Evolutionary conservation across 92 coral and sea anemone genomes (phyloP).

Genomic region (Phenganax stokvisi): DNA sequence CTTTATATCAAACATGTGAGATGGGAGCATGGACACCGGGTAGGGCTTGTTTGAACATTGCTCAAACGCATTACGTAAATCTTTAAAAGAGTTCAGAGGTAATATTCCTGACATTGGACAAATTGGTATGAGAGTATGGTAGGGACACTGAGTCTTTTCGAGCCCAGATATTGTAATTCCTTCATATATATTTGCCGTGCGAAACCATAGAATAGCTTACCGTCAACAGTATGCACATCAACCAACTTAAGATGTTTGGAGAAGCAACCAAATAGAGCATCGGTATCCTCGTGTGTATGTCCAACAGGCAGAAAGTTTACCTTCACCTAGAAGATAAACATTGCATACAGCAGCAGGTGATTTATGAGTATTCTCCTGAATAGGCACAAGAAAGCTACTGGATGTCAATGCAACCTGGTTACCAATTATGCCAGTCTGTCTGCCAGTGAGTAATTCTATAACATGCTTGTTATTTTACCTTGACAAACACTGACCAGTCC

Average conservation of each 20-base stretch:
- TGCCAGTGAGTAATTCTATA: background rate
- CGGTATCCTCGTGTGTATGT: conserved; percentile 27
- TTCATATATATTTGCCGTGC: too few relatives aligned
- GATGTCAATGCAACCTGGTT: background rate
- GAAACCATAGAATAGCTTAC: too few relatives aligned
- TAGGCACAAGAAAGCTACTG: too few relatives aligned
- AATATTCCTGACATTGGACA: too few relatives aligned
- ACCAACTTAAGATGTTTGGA: background rate
- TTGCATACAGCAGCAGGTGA: background rate
- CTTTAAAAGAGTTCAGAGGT: too few relatives aligned
- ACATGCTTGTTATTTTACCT: background rate
- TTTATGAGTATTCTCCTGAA: background rate
- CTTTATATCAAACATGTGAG: background rate
- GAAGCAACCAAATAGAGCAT: background rate
- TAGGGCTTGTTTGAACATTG: background rate
- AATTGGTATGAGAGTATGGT: too few relatives aligned
- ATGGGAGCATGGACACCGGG: background rate
- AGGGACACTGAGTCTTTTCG: too few relatives aligned
- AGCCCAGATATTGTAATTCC: too few relatives aligned
- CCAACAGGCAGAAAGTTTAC: conserved; percentile 44
- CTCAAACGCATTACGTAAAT: background rate
- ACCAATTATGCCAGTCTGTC: background rate
- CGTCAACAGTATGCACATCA: background rate
- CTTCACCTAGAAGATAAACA: background rate
- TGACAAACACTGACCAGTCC: conserved; percentile 18